A percentile compares a stretch with the other conserved stretches of the same genome.
These are phyloP conservation scores for Melanotaenia trifasciata DNA, from an alignment of 2,797 vertebrate genomes.

Conservation along the genomic window DNA sequence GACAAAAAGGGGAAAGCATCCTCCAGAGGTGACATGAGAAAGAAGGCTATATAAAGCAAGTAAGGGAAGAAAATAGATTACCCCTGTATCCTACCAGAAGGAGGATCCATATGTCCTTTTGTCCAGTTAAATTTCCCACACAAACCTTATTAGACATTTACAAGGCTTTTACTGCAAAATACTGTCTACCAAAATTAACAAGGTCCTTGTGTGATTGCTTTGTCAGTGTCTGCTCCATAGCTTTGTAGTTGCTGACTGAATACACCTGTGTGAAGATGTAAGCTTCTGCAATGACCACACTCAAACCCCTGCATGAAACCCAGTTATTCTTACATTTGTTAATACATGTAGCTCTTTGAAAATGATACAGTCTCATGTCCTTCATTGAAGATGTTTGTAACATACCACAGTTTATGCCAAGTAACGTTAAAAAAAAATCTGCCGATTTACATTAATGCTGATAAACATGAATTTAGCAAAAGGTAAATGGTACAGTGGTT, in stretches of 20 bases:
- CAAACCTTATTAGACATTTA: not conserved
- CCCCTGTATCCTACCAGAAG: not conserved
- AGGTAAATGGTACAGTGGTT: not conserved
- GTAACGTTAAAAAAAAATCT: not conserved
- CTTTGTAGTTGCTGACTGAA: not conserved
- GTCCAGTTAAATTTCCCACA: conserved; percentile 2
- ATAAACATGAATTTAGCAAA: not conserved
- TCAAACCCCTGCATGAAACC: not conserved
- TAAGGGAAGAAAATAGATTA: not conserved
- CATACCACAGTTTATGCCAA: not conserved
- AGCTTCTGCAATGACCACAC: not conserved
- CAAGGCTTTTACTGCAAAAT: no score
- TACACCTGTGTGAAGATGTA: not conserved
- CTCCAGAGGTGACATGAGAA: conserved; percentile 40
- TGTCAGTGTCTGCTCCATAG: not conserved
- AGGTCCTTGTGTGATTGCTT: not conserved
- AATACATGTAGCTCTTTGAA: not conserved
- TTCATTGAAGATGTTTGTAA: not conserved
- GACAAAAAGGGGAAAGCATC: conserved; percentile 24
- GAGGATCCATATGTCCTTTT: not conserved
- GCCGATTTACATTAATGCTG: not conserved
- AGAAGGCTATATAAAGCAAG: conserved; percentile 9
- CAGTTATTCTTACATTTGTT: not conserved
- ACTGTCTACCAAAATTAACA: not conserved
- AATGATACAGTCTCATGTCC: not conserved